Percentiles rank a stretch among this genome's conserved stretches.
Evolutionary conservation across 2,888 invertebrate species (phyloP).

Genomic region (Agrotis exclamationis): DNA sequence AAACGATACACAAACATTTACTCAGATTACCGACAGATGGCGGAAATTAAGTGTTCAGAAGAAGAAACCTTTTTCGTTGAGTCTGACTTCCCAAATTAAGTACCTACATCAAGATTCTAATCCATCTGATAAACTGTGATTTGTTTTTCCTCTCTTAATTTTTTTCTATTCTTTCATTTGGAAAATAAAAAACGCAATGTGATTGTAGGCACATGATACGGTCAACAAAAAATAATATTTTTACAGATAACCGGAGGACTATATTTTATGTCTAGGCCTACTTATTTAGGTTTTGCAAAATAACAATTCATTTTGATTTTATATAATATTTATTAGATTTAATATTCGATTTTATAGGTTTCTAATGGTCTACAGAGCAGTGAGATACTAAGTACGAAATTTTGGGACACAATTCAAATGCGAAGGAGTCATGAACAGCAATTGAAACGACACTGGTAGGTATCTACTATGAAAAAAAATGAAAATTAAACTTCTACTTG

Average conservation of each 20-base stretch:
- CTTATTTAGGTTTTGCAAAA: not conserved
- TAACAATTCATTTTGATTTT: not conserved
- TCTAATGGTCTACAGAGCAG: not conserved
- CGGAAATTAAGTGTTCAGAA: not conserved
- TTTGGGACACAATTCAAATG: not conserved
- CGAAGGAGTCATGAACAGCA: not conserved
- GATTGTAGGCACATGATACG: not conserved
- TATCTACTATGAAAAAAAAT: too few relatives aligned
- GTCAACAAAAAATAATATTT: not conserved
- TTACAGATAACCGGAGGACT: not conserved
- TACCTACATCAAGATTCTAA: not conserved
- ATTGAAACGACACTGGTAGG: too few relatives aligned
- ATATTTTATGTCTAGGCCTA: too few relatives aligned
- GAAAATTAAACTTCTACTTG: not conserved
- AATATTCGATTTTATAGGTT: not conserved
- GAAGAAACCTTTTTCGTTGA: not conserved
- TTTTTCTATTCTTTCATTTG: not conserved
- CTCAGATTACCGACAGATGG: conserved; percentile 42
- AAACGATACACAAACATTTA: not conserved
- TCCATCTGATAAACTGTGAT: not conserved
- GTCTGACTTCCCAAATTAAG: not conserved
- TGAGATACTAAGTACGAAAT: not conserved
- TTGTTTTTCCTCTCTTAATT: not conserved
- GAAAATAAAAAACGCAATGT: not conserved
- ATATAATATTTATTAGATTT: too few relatives aligned